phyloP scores from a whole-genome alignment of 2,888 invertebrate species.

The Amphipyra tragopoginis region DNA sequence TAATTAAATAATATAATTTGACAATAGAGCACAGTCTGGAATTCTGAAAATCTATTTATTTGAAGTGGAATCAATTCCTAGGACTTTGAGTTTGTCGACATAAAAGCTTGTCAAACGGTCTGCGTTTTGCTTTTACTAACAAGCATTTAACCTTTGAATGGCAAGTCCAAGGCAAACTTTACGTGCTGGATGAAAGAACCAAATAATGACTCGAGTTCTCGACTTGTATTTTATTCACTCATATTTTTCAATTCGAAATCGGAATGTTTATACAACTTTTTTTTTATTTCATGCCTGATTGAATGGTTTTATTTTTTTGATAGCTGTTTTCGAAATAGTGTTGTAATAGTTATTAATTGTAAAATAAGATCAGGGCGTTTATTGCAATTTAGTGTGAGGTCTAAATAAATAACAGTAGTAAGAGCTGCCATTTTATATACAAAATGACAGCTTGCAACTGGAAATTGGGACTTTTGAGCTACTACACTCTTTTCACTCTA shows the following conservation, averaged over 20 bases:
- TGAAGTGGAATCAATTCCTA: constrained; percentile 40
- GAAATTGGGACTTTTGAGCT: too few relatives aligned
- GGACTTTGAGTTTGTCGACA: constrained; percentile 21
- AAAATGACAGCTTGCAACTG: too few relatives aligned
- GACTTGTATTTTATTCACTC: constrained; percentile 13
- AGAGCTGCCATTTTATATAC: too few relatives aligned
- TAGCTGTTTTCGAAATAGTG: too few relatives aligned
- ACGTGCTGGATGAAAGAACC: constrained; percentile 27
- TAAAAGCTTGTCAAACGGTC: constrained; percentile 47
- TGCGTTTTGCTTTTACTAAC: constrained; percentile 39
- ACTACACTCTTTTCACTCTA: too few relatives aligned
- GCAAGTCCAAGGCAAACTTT: constrained; percentile 18
- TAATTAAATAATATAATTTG: background rate
- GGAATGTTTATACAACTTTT: background rate
- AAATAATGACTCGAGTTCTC: constrained; percentile 30
- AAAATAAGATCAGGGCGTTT: too few relatives aligned
- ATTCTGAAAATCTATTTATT: constrained; percentile 14
- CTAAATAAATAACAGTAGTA: too few relatives aligned
- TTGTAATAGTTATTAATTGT: too few relatives aligned
- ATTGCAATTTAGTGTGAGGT: too few relatives aligned
- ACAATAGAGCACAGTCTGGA: background rate
- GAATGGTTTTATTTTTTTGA: too few relatives aligned
- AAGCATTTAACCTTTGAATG: constrained; percentile 49
- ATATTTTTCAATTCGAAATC: constrained; percentile 15
- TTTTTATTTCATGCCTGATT: too few relatives aligned